These are phyloP conservation scores for Mellivora capensis DNA, from an alignment of 2,113 vertebrate genomes.

Conservation along the genomic window DNA sequence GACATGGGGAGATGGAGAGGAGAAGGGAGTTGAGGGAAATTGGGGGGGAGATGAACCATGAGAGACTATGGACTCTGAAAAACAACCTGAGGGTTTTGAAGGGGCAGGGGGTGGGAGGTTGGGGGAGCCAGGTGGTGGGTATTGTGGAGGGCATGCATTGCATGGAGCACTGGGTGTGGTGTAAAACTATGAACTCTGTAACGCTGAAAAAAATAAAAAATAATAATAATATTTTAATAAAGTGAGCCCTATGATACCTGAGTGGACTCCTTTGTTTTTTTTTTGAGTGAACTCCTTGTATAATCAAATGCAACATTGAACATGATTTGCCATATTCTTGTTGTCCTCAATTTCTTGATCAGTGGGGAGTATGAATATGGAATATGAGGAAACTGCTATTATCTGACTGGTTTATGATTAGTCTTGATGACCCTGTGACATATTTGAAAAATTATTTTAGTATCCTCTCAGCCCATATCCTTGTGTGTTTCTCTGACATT, in stretches of 20 bases:
- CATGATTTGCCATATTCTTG: background rate
- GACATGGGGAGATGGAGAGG: too few relatives aligned
- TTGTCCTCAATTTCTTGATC: background rate
- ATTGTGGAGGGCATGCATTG: too few relatives aligned
- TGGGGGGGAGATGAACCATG: too few relatives aligned
- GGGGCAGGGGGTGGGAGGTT: too few relatives aligned
- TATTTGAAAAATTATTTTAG: background rate
- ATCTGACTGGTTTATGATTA: rapidly evolving
- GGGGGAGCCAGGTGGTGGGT: too few relatives aligned
- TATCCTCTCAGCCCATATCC: background rate
- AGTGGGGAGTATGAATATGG: rapidly evolving
- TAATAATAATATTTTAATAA: background rate
- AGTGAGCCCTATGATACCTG: background rate
- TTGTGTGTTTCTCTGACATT: background rate
- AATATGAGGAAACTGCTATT: background rate
- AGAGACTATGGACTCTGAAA: too few relatives aligned
- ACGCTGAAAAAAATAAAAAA: too few relatives aligned
- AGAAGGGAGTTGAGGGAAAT: too few relatives aligned
- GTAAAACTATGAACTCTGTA: too few relatives aligned
- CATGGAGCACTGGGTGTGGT: too few relatives aligned
- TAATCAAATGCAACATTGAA: background rate
- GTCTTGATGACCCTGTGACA: background rate
- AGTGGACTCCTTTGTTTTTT: background rate
- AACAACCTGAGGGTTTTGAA: too few relatives aligned
- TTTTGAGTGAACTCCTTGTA: background rate